Conservation (phyloP, 2,888 invertebrate genomes). For the Drosophila seclusa region DNA sequence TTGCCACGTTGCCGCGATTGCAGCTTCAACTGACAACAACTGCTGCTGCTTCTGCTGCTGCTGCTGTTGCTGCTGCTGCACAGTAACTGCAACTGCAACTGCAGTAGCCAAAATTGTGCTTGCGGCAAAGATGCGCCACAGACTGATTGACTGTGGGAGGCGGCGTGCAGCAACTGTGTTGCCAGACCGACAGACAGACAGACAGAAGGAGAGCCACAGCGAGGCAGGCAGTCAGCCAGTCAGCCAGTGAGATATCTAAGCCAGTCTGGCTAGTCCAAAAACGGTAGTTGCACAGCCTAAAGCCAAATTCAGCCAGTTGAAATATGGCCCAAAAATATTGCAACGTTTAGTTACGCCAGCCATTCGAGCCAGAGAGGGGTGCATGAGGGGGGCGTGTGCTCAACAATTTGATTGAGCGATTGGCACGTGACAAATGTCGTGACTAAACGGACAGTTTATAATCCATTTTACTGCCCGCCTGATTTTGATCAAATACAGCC, state of each 20-base stretch:
- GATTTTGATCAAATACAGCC: conserved; percentile 26
- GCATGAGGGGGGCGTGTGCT: not conserved
- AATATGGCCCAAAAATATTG: conserved; percentile 61
- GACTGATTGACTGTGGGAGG: conserved; percentile 64
- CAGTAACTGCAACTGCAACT: conserved; percentile 25
- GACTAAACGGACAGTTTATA: conserved; percentile 51
- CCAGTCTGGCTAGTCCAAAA: conserved; percentile 23
- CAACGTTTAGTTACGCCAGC: conserved; percentile 38
- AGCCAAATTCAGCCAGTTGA: conserved; percentile 47
- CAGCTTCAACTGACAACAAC: conserved; percentile 62
- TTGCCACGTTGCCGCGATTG: conserved; percentile 69
- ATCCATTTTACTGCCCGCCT: conserved; percentile 27
- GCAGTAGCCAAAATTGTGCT: conserved; percentile 64
- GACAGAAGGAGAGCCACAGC: not conserved
- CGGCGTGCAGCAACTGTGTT: conserved; percentile 2
- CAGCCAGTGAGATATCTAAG: not conserved
- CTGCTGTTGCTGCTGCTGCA: conserved; percentile 22
- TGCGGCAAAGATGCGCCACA: conserved; percentile 54
- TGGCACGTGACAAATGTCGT: conserved; percentile 60
- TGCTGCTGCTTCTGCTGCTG: conserved; percentile 14
- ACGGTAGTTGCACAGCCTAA: conserved; percentile 53
- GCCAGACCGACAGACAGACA: conserved; percentile 10
- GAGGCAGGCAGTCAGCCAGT: conserved; percentile 6
- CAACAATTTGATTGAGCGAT: conserved; percentile 51
- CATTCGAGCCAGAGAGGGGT: not conserved